phyloP scores from a whole-genome alignment of 2,797 vertebrate genomes.

The Heliangelus exortis region DNA sequence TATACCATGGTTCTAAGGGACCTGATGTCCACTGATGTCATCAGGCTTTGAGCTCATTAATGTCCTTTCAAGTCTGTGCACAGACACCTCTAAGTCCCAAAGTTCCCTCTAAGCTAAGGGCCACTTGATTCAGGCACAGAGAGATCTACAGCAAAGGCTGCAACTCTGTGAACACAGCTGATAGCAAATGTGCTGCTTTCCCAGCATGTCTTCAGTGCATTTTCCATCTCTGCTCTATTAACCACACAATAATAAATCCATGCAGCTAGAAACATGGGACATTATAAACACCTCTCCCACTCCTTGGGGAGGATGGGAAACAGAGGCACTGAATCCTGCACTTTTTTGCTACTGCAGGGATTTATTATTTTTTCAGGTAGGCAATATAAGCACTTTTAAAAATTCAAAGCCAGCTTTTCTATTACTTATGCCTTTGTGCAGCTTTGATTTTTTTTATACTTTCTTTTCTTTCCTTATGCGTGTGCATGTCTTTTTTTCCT shows the following conservation, averaged over 20 bases:
- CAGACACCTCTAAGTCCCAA: not conserved
- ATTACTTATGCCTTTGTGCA: slow-evolving; percentile 15
- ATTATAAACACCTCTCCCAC: not conserved
- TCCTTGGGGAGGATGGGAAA: not conserved
- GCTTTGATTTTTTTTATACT: slow-evolving; percentile 41
- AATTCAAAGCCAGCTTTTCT: slow-evolving; percentile 50
- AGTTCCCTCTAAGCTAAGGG: not conserved
- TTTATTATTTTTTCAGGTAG: not conserved
- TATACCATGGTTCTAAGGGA: not conserved
- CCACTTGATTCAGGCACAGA: not conserved
- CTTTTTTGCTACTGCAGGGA: fast-evolving
- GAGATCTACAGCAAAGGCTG: not conserved
- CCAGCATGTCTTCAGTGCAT: fast-evolving
- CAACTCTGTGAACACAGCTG: fast-evolving
- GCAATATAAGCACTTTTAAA: slow-evolving; percentile 25
- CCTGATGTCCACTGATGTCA: not conserved
- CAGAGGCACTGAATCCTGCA: not conserved
- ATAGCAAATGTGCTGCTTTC: fast-evolving
- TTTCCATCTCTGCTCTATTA: not conserved
- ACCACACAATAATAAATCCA: fast-evolving
- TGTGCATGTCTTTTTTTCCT: not conserved
- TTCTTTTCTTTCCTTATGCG: slow-evolving; percentile 3
- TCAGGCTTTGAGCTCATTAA: not conserved
- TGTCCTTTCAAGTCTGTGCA: not conserved
- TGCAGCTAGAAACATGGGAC: not conserved